A percentile compares a stretch with the other conserved stretches of the same genome.
Conservation (phyloP, 1,140 invertebrate genomes). For the Heliconius eleuchia region DNA sequence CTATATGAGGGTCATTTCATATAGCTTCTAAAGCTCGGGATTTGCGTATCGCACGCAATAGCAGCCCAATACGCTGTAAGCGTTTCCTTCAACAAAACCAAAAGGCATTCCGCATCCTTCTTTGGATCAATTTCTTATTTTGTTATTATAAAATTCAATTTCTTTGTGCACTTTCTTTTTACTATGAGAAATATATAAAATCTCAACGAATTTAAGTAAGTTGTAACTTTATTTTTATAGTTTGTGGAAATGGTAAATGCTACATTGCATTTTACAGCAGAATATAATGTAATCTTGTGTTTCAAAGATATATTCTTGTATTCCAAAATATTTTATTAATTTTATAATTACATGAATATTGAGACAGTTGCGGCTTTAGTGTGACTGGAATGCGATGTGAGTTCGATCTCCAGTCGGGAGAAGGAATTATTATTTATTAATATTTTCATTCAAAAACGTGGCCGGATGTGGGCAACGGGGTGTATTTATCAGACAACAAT, state of each 20-base stretch:
- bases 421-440: no score
- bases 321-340: no score
- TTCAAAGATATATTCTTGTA: no score
- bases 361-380: no score
- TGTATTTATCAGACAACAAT: no score
- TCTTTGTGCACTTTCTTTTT: slow-evolving; percentile 16
- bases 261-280: not conserved
- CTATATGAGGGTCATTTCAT: slow-evolving; percentile 2
- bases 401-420: no score
- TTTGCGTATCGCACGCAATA: slow-evolving; percentile 30
- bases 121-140: slow-evolving; percentile 5
- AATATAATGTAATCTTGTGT: not conserved
- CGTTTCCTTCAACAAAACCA: slow-evolving; percentile 15
- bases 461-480: no score
- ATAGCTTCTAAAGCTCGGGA: slow-evolving; percentile 23
- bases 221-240: slow-evolving; percentile 1
- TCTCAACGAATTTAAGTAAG: not conserved
- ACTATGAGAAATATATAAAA: not conserved
- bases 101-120: slow-evolving; percentile 12
- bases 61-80: slow-evolving; percentile 22
- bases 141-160: slow-evolving; percentile 21
- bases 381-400: no score
- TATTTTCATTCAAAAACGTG: no score
- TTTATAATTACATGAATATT: no score
- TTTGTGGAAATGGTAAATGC: not conserved